Base-by-base conservation (phyloP, 2,888 invertebrate genomes). In the Bursaphelenchus okinawaensis region DNA sequence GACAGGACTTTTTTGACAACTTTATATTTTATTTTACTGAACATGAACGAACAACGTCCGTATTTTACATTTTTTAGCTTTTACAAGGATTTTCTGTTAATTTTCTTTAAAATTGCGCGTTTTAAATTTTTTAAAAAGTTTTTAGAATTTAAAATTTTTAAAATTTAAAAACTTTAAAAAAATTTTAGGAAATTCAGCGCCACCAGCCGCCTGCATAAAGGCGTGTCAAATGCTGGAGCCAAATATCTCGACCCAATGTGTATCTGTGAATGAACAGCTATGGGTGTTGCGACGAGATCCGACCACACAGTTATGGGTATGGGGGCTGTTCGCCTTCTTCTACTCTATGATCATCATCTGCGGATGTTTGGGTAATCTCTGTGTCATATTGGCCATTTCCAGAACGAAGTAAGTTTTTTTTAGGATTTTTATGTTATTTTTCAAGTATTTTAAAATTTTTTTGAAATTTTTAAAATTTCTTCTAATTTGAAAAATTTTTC, bases 341-440 rank as follows among this genome's bases (percentile, higher is more conserved):
- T 80, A 80, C 66, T 62, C 70, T 20, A 52, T 76, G 1, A 79
- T 80, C 56, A 79, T 80, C 60, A 65, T 77, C 19, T 69, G 73
- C 51, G 79, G 80, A n/a, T 65, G 78, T 27, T 69, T 75, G 31
- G 80, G 80, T 62, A 80, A 80, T 67, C 62, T 70, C 26, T 80
- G 80, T 65, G 80, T 80, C 19, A 70, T 80, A 20, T 68, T 80
- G 26, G 76, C 80, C 27, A 80, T 80, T 27, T 69, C 75, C 12
- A 69, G 80, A 52, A 79, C 77, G 54, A 78, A 75, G 76, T 79
- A 51, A 69, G 68, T 59, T 64, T n/a, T n/a, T n/a, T n/a, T n/a
- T 1, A 65, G 7, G 12, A 40, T 27, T 31, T 50, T n/a, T n/a
- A n/a, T 56, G 19, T 29, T 20, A 23, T n/a, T 20, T 16, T 7